Evolutionary conservation across 1,140 invertebrate genomes (phyloP), one percentile per base, ranked within the genome.

Genomic region (Drosophila arawakana): DNA sequence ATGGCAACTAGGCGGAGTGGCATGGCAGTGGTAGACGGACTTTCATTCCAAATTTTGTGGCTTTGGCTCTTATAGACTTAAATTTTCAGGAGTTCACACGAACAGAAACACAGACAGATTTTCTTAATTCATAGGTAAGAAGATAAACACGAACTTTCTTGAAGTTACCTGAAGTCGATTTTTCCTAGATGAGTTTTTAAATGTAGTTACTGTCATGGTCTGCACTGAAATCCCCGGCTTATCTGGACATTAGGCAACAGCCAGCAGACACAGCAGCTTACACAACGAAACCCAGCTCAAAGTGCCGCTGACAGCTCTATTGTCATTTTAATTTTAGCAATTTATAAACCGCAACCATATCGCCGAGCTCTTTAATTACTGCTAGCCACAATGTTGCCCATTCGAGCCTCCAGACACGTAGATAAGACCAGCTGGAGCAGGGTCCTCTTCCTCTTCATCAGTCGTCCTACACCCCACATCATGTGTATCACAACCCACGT

Each of bases 311-410:
- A 85, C 82, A 85, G 82, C 79, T 85, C 85, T 76, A 85, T 82
- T 85, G 82, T 81, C 79, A 74, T 85, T 86, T 86, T 85, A 79
- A 86, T 85, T 85, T 86, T 67, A 66, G 44, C 76, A 78, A 86
- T 85, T 85, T 85, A 85, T 76, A 82, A 85, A 86, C 82, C 82
- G 82, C 82, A 86, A 76, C 59, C 62, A 57, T 57, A 43, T 30
- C 57, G 47, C 46, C 73, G 50, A 75, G 71, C 82, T 78, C 82
- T 86, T 85, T 86, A 85, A 85, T 85, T 86, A 86, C 79, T 52
- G 46, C 69, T 66, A 55, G 60, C 73, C 81, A 60, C 78, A 72
- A 68, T 75, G 71, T 82, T 78, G 67, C 73, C 58, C 63, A 78
- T 73, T 49, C 50, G 55, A 63, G 65, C 70, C 77, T 47, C 50